Evolutionary conservation across 2,113 vertebrate genomes (phyloP).

Genomic region (Ageneiosus marmoratus): DNA sequence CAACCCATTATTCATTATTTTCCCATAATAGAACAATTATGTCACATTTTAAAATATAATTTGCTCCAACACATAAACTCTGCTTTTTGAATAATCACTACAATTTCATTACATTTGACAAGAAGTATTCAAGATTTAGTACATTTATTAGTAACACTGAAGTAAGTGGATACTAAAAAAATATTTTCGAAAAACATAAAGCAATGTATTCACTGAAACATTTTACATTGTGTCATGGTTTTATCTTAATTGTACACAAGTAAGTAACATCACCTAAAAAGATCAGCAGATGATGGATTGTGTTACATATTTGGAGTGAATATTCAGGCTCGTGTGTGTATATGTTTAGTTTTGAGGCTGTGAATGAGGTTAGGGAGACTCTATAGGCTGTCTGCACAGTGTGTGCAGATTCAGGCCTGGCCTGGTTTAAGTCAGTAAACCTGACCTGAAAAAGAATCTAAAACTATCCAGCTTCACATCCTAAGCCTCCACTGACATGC

Average conservation of each 20-base stretch:
- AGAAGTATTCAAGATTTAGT: neutral
- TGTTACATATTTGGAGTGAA: constrained; percentile 16
- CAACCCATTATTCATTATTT: neutral
- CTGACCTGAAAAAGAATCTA: constrained; percentile 38
- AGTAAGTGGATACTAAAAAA: neutral
- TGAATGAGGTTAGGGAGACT: constrained; percentile 25
- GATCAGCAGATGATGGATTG: constrained; percentile 26
- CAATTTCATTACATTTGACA: neutral
- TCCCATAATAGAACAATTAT: neutral
- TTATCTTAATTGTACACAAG: neutral
- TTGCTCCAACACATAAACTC: neutral
- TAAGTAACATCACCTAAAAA: constrained; percentile 12
- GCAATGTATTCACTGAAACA: neutral
- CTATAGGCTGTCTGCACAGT: constrained; percentile 28
- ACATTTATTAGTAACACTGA: neutral
- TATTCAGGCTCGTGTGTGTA: neutral
- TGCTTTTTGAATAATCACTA: neutral
- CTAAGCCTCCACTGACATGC: neutral
- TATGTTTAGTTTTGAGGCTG: constrained; percentile 25
- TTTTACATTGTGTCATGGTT: neutral
- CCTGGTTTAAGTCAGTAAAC: constrained; percentile 26
- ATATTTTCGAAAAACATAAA: neutral
- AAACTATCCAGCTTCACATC: constrained; percentile 30
- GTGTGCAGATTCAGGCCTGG: constrained; percentile 12
- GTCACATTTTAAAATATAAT: neutral